Evolutionary conservation across 2,797 vertebrate species (phyloP).

Genomic region (Tokudaia tokunoshimensis): DNA sequence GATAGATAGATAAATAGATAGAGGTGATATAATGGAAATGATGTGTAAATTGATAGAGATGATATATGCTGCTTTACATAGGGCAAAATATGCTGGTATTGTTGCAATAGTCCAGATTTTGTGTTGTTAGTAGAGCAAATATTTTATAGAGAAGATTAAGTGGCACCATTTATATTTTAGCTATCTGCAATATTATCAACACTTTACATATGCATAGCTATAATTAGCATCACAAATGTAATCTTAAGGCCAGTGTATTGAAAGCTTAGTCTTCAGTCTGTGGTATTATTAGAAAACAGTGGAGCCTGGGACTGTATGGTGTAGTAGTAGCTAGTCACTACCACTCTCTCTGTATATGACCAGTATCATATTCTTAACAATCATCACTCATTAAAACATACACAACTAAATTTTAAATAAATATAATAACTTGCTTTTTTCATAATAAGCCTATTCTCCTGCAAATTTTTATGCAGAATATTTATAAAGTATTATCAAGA

Average conservation of each 20-base stretch:
- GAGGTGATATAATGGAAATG: too few species aligned
- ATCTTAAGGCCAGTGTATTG: too few species aligned
- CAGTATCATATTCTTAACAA: background rate
- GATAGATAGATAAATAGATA: background rate
- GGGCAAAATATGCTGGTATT: background rate
- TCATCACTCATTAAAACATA: background rate
- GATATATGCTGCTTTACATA: background rate
- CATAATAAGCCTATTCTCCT: background rate
- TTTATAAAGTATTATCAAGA: constrained; percentile 43
- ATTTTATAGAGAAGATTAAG: background rate
- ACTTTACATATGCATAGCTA: background rate
- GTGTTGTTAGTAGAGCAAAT: background rate
- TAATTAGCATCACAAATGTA: background rate
- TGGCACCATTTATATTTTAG: background rate
- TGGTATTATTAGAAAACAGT: background rate
- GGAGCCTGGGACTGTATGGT: background rate
- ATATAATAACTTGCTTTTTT: constrained; percentile 1
- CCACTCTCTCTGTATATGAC: background rate
- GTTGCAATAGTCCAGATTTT: background rate
- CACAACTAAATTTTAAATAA: background rate
- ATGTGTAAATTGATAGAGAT: background rate
- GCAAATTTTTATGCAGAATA: background rate
- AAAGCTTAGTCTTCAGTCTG: background rate
- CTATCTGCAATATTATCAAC: background rate
- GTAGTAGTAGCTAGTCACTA: background rate